Evolutionary conservation across 2,113 vertebrate species (phyloP).

Genomic region (Oenanthe oenanthe): DNA sequence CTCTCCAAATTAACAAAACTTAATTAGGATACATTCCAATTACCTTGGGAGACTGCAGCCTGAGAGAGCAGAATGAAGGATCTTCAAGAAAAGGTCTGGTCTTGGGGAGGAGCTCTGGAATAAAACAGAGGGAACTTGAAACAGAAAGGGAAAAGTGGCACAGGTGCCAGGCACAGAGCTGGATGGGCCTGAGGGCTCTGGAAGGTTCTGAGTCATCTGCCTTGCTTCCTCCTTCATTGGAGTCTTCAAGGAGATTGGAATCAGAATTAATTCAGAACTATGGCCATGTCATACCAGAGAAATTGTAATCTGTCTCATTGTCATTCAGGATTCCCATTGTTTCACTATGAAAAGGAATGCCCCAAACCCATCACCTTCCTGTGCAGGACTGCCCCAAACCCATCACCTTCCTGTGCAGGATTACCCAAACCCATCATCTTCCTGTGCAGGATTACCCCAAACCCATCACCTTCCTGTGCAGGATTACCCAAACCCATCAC

Average conservation of each 20-base stretch:
- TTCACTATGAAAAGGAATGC: neutral
- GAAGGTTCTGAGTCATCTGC: neutral
- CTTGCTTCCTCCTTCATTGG: neutral
- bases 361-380: too few relatives aligned
- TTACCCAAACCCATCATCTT: too few relatives aligned
- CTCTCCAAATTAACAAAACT: conserved; percentile 33
- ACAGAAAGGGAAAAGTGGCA: neutral
- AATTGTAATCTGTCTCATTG: neutral
- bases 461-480: neutral
- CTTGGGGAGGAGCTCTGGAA: neutral
- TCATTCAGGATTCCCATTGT: neutral
- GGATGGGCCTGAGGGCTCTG: neutral
- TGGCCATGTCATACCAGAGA: neutral
- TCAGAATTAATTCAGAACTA: neutral
- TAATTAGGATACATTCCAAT: conserved; percentile 5
- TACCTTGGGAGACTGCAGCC: neutral
- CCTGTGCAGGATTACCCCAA: neutral
- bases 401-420: neutral
- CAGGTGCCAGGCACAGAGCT: neutral
- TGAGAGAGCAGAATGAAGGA: neutral
- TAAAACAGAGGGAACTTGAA: neutral
- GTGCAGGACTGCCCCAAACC: too few relatives aligned
- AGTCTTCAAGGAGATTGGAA: neutral
- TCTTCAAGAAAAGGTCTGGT: neutral
- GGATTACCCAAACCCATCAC: neutral